Conservation (phyloP, 2,888 invertebrate genomes). For the Itoplectis maculator region DNA sequence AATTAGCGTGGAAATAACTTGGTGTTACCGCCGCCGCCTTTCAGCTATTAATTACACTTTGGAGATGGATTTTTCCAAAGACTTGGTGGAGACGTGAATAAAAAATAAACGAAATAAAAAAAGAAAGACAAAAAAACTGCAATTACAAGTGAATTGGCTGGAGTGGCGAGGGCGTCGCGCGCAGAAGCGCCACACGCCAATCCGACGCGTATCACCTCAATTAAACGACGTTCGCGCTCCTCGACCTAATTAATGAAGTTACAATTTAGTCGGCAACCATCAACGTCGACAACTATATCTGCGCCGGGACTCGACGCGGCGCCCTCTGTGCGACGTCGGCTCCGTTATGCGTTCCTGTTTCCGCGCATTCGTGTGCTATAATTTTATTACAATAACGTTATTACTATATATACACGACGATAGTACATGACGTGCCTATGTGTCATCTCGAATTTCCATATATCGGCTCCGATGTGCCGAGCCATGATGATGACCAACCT, state of each 20-base stretch:
- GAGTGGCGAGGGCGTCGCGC: not conserved
- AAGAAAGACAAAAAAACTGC: not conserved
- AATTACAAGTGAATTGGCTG: not conserved
- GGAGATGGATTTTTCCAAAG: not conserved
- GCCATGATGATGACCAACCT: not conserved
- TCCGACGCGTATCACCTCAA: conserved; percentile 42
- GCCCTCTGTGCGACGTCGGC: no score
- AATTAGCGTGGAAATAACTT: conserved; percentile 48
- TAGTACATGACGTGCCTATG: conserved; percentile 4
- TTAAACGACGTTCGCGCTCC: conserved; percentile 62
- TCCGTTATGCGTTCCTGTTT: no score
- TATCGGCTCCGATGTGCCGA: conserved; percentile 2
- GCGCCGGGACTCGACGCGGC: no score
- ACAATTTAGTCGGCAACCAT: conserved; percentile 16
- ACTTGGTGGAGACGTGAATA: not conserved
- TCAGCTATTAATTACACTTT: conserved; percentile 16
- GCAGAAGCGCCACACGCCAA: not conserved
- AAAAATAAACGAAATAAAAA: conserved; percentile 7
- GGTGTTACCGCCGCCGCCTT: conserved; percentile 31
- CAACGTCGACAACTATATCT: not conserved
- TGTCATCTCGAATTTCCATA: conserved; percentile 40
- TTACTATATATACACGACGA: not conserved
- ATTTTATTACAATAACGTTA: not conserved
- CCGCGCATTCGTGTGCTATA: not conserved
- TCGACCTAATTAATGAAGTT: conserved; percentile 64